Conservation (phyloP, 2,888 invertebrate genomes). For the Sinelater perroti region DNA sequence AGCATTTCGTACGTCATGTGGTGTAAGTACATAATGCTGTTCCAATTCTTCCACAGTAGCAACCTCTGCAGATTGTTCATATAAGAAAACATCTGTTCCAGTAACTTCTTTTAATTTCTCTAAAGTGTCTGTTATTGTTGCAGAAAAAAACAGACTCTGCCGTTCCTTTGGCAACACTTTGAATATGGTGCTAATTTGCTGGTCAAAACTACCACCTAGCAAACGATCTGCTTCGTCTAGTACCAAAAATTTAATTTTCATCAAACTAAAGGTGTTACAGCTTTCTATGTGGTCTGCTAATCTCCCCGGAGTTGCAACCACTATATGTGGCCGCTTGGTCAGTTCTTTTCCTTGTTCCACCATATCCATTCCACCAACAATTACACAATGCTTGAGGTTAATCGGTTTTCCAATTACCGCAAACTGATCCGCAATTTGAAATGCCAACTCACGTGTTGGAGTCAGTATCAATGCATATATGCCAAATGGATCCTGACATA, state of each 20-base stretch:
- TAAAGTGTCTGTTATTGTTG: slow-evolving; percentile 89
- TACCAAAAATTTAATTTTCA: slow-evolving; percentile 84
- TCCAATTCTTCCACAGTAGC: slow-evolving; percentile 90
- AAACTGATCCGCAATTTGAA: slow-evolving; percentile 96
- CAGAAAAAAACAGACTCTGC: slow-evolving; percentile 93
- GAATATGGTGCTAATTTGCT: slow-evolving; percentile 83
- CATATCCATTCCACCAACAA: slow-evolving; percentile 97
- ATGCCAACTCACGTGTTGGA: slow-evolving; percentile 92
- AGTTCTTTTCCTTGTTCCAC: slow-evolving; percentile 86
- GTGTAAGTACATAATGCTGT: slow-evolving; percentile 91
- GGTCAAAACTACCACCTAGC: slow-evolving; percentile 81
- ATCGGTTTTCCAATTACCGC: slow-evolving; percentile 89
- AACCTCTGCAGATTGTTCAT: slow-evolving; percentile 76
- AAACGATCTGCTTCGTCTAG: slow-evolving; percentile 96
- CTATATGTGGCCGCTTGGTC: slow-evolving; percentile 87
- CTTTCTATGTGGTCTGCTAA: slow-evolving; percentile 92
- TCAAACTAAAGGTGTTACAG: slow-evolving; percentile 82
- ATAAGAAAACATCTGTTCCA: slow-evolving; percentile 65
- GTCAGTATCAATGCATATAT: slow-evolving; percentile 95
- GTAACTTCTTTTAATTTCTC: slow-evolving; percentile 72
- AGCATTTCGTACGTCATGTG: slow-evolving; percentile 90
- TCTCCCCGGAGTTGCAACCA: slow-evolving; percentile 96
- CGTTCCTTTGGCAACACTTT: slow-evolving; percentile 76
- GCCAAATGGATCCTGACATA: slow-evolving; percentile 94
- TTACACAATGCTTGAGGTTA: slow-evolving; percentile 81